Evolutionary conservation across 2,113 vertebrate genomes (phyloP).

Genomic region (Etheostoma spectabile): DNA sequence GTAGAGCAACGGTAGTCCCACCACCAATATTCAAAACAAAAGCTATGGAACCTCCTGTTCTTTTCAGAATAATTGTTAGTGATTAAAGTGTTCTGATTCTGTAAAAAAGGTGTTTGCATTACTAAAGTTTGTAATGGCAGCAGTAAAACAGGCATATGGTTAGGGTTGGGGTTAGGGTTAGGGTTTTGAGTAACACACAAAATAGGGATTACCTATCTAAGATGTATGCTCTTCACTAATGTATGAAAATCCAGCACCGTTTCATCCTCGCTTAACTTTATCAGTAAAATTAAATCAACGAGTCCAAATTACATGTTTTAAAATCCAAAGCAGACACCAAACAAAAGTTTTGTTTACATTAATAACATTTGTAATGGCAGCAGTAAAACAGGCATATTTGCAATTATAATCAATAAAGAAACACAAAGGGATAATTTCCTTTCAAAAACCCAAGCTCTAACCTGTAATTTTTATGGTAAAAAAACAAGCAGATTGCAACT

Average conservation of each 20-base stretch:
- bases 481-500: not conserved
- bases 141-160: not conserved
- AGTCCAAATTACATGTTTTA: no score
- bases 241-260: no score
- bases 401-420: not conserved
- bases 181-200: slow-evolving; percentile 1
- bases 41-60: slow-evolving; percentile 3
- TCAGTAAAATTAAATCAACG: no score
- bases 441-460: not conserved
- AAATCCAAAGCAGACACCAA: no score
- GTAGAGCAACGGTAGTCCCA: slow-evolving; percentile 6
- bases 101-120: not conserved
- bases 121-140: not conserved
- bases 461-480: not conserved
- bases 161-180: no score
- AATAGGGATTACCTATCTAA: no score
- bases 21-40: not conserved
- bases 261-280: no score
- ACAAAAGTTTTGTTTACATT: not conserved
- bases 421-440: slow-evolving; percentile 6
- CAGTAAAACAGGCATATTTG: not conserved
- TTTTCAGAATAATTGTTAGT: not conserved
- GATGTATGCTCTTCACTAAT: no score
- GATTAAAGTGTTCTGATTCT: not conserved
- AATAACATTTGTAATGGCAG: not conserved